Conservation (phyloP, 2,888 invertebrate species). For the Lottia scabra region DNA sequence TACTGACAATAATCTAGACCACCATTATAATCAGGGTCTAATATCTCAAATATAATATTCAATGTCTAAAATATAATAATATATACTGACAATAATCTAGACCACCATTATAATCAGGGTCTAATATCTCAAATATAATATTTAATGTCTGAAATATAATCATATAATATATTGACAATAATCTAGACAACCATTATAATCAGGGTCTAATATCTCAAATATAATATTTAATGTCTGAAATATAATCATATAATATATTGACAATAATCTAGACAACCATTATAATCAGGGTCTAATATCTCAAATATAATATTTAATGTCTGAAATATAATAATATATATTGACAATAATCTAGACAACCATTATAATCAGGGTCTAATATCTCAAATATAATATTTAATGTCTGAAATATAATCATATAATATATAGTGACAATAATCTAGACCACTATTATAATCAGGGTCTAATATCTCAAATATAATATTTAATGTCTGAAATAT, state of each 20-base stretch:
- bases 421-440: not conserved
- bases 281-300: slow-evolving; percentile 55
- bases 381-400: not conserved
- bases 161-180: no score
- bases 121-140: no score
- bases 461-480: no score
- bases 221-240: slow-evolving; percentile 58
- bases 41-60: no score
- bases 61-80: no score
- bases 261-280: not conserved
- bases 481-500: no score
- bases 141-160: not conserved
- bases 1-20: no score
- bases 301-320: slow-evolving; percentile 61
- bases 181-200: slow-evolving; percentile 35
- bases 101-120: no score
- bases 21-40: no score
- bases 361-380: not conserved
- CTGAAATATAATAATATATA: slow-evolving; percentile 34
- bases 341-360: not conserved
- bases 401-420: not conserved
- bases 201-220: slow-evolving; percentile 60
- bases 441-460: no score
- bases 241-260: not conserved
- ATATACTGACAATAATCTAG: no score